Conservation (phyloP, 2,113 vertebrate genomes). For the Lophius piscatorius region DNA sequence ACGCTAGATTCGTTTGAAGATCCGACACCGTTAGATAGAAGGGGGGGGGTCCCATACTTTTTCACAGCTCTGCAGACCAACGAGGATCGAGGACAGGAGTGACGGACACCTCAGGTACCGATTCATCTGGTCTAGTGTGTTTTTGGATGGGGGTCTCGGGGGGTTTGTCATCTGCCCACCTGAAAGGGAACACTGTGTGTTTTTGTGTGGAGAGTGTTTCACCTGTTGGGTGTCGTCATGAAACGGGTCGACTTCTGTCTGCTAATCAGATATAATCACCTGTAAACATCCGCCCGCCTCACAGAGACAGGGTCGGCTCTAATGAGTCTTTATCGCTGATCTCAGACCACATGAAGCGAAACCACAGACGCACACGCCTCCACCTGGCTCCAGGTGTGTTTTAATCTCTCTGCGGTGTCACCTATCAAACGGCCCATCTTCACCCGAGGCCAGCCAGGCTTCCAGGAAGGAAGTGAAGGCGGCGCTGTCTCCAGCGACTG, state of each 20-base stretch:
- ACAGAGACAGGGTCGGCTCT: conserved; percentile 34
- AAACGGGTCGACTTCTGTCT: conserved; percentile 11
- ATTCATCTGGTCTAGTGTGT: too few relatives aligned
- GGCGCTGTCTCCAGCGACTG: conserved; percentile 49
- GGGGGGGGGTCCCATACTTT: too few relatives aligned
- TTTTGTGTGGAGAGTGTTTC: background rate
- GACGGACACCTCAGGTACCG: too few relatives aligned
- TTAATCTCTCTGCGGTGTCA: conserved; percentile 63
- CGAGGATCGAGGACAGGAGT: too few relatives aligned
- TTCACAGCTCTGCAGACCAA: too few relatives aligned
- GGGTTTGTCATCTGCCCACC: too few relatives aligned
- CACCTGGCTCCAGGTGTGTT: conserved; percentile 59
- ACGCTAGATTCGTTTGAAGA: too few relatives aligned
- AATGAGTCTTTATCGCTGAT: conserved; percentile 50
- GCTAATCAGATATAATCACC: conserved; percentile 54
- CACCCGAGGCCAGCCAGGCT: conserved; percentile 49
- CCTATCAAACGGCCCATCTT: conserved; percentile 62
- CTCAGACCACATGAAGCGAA: conserved; percentile 58
- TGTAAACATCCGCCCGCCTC: conserved; percentile 55
- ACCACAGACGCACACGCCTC: conserved; percentile 37
- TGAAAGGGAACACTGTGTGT: too few relatives aligned
- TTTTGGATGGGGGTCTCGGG: too few relatives aligned
- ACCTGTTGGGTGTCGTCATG: conserved; percentile 21
- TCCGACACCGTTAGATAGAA: too few relatives aligned
- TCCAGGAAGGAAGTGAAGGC: conserved; percentile 66